These are phyloP conservation scores for Hormiphora californensis DNA, from an alignment of 37 sponge, comb jelly and placozoan species.

Conservation along the genomic window DNA sequence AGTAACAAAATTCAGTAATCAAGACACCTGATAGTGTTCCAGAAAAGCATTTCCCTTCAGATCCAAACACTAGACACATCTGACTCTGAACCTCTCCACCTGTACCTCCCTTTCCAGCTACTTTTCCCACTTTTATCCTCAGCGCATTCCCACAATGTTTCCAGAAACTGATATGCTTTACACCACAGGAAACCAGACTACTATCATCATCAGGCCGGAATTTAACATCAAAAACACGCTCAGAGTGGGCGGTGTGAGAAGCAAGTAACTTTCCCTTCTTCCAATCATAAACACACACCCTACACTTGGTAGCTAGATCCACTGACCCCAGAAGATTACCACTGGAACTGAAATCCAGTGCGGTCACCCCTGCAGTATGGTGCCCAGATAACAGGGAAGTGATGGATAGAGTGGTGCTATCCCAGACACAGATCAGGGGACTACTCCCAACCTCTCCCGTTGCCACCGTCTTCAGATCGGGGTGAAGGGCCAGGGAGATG, in stretches of 20 bases:
- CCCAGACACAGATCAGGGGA: constrained; percentile 90
- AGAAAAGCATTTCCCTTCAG: constrained; percentile 60
- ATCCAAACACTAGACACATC: constrained; percentile 73
- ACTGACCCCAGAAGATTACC: constrained; percentile 66
- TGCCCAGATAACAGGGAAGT: constrained; percentile 75
- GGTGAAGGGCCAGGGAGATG: constrained; percentile 85
- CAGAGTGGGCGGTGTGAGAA: background rate
- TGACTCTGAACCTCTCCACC: constrained; percentile 81
- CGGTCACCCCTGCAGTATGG: constrained; percentile 65
- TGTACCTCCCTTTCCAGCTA: constrained; percentile 82
- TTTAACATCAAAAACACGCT: constrained; percentile 76
- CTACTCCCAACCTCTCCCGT: constrained; percentile 86
- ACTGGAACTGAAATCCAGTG: constrained; percentile 71
- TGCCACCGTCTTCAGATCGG: constrained; percentile 77
- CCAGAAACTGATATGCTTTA: constrained; percentile 98
- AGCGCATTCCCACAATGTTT: constrained; percentile 83
- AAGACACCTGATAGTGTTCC: constrained; percentile 66
- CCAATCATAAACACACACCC: constrained; percentile 55
- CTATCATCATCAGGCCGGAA: constrained; percentile 67
- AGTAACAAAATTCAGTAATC: too few relatives aligned
- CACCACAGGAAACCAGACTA: constrained; percentile 79
- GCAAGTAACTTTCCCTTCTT: constrained; percentile 57
- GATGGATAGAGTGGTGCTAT: constrained; percentile 68
- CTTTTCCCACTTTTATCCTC: constrained; percentile 69
- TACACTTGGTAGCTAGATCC: constrained; percentile 3